These are phyloP conservation scores for Notoglanidium macrostoma DNA, from an alignment of 2,797 vertebrate genomes.

Conservation along the genomic window DNA sequence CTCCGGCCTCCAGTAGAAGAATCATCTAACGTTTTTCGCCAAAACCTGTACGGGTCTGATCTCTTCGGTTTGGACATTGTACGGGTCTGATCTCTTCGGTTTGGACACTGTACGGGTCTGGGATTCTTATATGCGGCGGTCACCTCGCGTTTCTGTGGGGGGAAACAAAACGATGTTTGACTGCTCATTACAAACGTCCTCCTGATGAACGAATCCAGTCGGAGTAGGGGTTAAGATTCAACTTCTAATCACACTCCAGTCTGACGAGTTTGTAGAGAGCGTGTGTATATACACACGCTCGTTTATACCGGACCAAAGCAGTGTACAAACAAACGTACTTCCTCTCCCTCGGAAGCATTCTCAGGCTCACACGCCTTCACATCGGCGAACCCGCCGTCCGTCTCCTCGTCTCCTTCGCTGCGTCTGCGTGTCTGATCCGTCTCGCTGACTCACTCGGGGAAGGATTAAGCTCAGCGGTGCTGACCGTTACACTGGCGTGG, in stretches of 20 bases:
- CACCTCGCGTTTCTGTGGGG: too few relatives aligned
- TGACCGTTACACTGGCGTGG: constrained; percentile 27
- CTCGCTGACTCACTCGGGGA: background rate
- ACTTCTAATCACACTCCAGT: background rate
- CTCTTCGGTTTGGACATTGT: too few relatives aligned
- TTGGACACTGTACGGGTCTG: too few relatives aligned
- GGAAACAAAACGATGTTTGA: too few relatives aligned
- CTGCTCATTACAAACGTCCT: too few relatives aligned
- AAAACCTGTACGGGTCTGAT: background rate
- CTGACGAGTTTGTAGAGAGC: background rate
- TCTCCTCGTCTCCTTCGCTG: background rate
- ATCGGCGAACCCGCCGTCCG: background rate
- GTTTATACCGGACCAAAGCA: background rate
- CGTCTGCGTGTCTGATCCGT: background rate
- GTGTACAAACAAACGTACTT: background rate
- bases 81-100: too few relatives aligned
- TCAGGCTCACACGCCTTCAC: background rate
- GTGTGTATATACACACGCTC: background rate
- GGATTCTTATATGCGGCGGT: background rate
- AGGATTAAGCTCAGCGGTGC: constrained; percentile 9
- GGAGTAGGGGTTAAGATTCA: background rate
- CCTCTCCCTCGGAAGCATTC: background rate
- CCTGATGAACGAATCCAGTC: too few relatives aligned
- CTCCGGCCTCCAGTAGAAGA: background rate
- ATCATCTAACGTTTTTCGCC: background rate